Base-by-base conservation (phyloP, 2,888 invertebrate genomes). In the Oligia strigilis region DNA sequence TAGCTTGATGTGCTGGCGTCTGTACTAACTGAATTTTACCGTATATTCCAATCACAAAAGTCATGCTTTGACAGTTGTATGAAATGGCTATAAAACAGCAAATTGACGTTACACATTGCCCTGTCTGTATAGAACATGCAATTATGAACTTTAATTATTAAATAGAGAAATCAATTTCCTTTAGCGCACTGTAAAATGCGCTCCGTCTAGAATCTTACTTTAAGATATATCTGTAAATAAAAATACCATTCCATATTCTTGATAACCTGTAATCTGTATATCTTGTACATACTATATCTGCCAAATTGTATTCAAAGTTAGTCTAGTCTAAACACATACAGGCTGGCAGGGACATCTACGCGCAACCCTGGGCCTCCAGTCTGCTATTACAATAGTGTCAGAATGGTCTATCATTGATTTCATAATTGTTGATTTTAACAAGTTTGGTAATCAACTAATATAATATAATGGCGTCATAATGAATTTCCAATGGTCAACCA, bases 261-360 rank as follows among this genome's bases (percentile, higher is more conserved):
- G 23, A 17, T n/a, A n/a, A 19, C 23, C 11, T 76, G 49, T 66
- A 36, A 36, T 46, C 29, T 74, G 13, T 49, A 23, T 29, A 40
- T 49, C 11, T 46, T 49, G 36, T 78, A 78, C 36, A 13, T 60
- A 60, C 13, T 19, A 19, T 83, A 67, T 52, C 19, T 55, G 67
- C 83, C 80, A 78, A 83, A 83, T 46, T 69, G 29, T 78, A 78
- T 58, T 80, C 40, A 65, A 66, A 65, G 23, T 55, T 29, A 36
- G 49, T 52, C 23, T 62, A 60, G 71, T 55, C 23, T 23, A 23
- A 23, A 17, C 23, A 71, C 14, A 58, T 17, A 23, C 9, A 9
- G 8, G 19, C 0, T 8, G 23, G 19, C 55, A 0, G 9, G 55
- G 55, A 55, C 19, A 8, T 23, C 8, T 0, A 5, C 8, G 8